phyloP scores from a whole-genome alignment of 2,888 invertebrate species.

The Pardosa pseudoannulata region DNA sequence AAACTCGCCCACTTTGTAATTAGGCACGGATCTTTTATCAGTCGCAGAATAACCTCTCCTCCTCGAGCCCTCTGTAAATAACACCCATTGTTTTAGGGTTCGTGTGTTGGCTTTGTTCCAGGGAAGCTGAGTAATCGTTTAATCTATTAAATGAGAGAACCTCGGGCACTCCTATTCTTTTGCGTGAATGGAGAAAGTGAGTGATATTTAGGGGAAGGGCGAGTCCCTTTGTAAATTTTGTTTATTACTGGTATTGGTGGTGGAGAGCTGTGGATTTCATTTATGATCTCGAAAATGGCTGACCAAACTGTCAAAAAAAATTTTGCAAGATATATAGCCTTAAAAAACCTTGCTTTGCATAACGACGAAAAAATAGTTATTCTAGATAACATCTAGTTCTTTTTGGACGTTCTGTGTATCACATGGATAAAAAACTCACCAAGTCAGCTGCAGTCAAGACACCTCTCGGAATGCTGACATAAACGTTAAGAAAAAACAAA shows the following conservation, averaged over 20 bases:
- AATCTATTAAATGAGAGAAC: constrained; percentile 58
- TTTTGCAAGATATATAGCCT: no score
- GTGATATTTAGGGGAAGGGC: constrained; percentile 1
- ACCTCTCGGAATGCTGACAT: no score
- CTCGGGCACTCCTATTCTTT: not conserved
- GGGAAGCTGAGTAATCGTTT: constrained; percentile 54
- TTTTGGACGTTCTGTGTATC: no score
- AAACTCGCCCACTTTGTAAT: constrained; percentile 39
- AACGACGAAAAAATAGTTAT: no score
- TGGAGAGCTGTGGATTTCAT: not conserved
- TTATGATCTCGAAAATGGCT: no score
- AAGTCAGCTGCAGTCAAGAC: no score
- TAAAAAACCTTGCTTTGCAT: no score
- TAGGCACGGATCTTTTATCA: constrained; percentile 61
- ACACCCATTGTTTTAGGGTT: constrained; percentile 67
- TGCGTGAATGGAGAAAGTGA: constrained; percentile 5
- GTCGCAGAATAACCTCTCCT: constrained; percentile 42
- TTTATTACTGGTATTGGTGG: not conserved
- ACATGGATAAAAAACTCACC: no score
- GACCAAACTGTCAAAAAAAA: no score
- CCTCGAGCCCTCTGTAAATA: constrained; percentile 62
- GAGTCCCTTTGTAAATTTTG: not conserved
- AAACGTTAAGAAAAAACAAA: no score
- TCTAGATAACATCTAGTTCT: no score
- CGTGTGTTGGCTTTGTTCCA: constrained; percentile 64